phyloP scores from a whole-genome alignment of 1,140 invertebrate genomes.

The Hylaeus anthracinus region DNA sequence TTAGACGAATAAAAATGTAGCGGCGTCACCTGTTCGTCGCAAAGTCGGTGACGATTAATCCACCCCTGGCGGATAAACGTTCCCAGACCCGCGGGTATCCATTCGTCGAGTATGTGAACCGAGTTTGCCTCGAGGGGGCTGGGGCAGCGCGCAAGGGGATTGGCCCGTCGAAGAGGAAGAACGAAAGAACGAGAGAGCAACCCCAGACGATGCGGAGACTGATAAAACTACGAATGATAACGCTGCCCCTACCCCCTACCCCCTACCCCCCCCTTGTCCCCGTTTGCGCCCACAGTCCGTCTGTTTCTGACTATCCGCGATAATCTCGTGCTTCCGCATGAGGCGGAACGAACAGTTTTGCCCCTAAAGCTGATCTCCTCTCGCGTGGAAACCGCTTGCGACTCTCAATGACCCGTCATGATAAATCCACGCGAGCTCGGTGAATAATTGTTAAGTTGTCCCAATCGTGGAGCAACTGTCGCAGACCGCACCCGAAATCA shows the following conservation, averaged over 20 bases:
- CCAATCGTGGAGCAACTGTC: too few relatives aligned
- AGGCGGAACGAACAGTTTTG: conserved; percentile 36
- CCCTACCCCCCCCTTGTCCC: conserved; percentile 27
- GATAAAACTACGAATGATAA: conserved; percentile 72
- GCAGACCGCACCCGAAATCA: too few relatives aligned
- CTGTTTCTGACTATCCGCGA: conserved; percentile 71
- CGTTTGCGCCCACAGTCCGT: conserved; percentile 42
- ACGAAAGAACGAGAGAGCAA: conserved; percentile 46
- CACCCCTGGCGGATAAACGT: conserved; percentile 37
- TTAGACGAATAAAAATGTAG: not conserved
- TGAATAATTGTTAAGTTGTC: too few relatives aligned
- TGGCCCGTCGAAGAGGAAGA: conserved; percentile 38
- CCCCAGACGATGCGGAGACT: conserved; percentile 71
- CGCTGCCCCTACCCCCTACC: conserved; percentile 41
- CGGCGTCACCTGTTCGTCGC: not conserved
- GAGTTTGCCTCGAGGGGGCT: conserved; percentile 44
- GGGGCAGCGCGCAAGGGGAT: conserved; percentile 35
- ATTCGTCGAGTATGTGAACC: conserved; percentile 33
- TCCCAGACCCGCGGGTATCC: conserved; percentile 3
- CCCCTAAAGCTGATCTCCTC: not conserved
- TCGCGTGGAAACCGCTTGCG: conserved; percentile 4
- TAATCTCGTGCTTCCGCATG: conserved; percentile 60
- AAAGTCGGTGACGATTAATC: conserved; percentile 19
- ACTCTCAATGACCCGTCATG: not conserved
- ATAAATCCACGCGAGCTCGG: not conserved